Evolutionary conservation across 2,113 vertebrate genomes (phyloP).

Genomic region (Carollia perspicillata): DNA sequence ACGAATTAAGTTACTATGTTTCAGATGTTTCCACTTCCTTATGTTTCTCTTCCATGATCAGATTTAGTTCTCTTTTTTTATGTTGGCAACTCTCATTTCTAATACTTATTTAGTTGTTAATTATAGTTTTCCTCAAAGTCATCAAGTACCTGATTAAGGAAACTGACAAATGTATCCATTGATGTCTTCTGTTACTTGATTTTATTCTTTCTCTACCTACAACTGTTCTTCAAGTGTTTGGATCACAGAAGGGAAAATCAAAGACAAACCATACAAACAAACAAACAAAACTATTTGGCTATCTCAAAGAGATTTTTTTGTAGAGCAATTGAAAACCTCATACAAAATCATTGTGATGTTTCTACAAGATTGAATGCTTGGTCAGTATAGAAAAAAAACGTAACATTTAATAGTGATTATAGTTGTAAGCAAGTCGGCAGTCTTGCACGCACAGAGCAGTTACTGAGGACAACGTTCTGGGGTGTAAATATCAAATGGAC

Average conservation of each 20-base stretch:
- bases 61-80: not conserved
- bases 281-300: not conserved
- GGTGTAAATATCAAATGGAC: not conserved
- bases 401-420: not conserved
- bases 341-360: not conserved
- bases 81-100: not conserved
- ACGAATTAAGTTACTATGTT: not conserved
- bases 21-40: not conserved
- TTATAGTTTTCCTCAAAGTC: not conserved
- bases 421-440: not conserved
- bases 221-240: not conserved
- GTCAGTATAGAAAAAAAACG: not conserved
- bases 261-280: not conserved
- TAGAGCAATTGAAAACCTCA: slow-evolving; percentile 22
- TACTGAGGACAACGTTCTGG: not conserved
- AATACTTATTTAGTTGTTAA: slow-evolving; percentile 8
- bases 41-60: not conserved
- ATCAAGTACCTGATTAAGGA: not conserved
- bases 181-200: not conserved
- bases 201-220: not conserved
- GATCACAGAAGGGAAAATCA: slow-evolving; percentile 1
- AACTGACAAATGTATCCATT: not conserved
- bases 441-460: not conserved
- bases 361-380: slow-evolving; percentile 17
- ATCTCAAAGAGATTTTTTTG: slow-evolving; percentile 38